phyloP scores from a whole-genome alignment of 2,888 invertebrate genomes.

The Periphyllus acericola region DNA sequence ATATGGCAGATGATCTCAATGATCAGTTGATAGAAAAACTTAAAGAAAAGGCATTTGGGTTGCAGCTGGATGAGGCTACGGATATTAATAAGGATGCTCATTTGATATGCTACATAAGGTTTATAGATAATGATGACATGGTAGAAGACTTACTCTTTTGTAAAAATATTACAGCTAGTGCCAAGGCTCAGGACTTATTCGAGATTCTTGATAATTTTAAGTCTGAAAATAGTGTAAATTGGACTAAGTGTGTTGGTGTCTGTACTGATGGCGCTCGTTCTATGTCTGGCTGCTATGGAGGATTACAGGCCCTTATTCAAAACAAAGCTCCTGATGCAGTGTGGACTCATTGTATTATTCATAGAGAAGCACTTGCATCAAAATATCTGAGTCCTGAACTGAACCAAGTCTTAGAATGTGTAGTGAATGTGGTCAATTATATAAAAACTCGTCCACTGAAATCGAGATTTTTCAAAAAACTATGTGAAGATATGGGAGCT shows the following conservation, averaged over 20 bases:
- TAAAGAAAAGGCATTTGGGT: too few species aligned
- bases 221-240: too few species aligned
- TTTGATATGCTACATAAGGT: constrained; percentile 49
- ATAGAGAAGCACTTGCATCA: too few species aligned
- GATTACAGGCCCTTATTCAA: too few species aligned
- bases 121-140: constrained; percentile 50
- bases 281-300: too few species aligned
- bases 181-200: constrained; percentile 30
- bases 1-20: too few species aligned
- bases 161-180: constrained; percentile 27
- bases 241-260: too few species aligned
- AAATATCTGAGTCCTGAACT: constrained; percentile 32
- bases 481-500: constrained; percentile 30
- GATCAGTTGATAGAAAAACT: too few species aligned
- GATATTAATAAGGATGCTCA: constrained; percentile 48
- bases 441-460: constrained; percentile 35
- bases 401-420: constrained; percentile 25
- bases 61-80: constrained; percentile 46
- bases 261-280: too few species aligned
- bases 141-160: constrained; percentile 64
- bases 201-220: too few species aligned
- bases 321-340: too few species aligned
- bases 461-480: constrained; percentile 26
- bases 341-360: constrained; percentile 63
- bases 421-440: constrained; percentile 26